These are phyloP conservation scores for Vulpes vulpes DNA, from an alignment of 2,113 vertebrate species.

Conservation along the genomic window DNA sequence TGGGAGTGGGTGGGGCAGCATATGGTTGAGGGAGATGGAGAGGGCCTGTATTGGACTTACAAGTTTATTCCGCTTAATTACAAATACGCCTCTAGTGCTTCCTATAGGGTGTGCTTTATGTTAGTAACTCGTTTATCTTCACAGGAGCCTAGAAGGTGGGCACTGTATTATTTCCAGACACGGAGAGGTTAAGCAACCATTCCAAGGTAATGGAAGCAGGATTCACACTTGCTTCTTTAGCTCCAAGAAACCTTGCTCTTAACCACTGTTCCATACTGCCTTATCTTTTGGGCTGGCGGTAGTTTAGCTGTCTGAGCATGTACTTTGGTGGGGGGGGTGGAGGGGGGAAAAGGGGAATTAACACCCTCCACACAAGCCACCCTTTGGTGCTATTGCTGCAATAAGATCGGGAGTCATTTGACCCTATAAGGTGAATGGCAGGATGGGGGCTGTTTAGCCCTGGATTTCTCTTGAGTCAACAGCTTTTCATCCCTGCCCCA, in stretches of 20 bases:
- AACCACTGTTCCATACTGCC: neutral
- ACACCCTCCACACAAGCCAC: neutral
- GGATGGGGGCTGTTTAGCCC: conserved; percentile 72
- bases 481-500: conserved; percentile 63
- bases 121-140: conserved; percentile 25
- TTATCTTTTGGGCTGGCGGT: neutral
- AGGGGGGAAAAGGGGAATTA: neutral
- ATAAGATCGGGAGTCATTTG: conserved; percentile 72
- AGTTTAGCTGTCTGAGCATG: neutral
- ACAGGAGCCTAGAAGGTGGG: neutral
- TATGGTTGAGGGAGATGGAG: neutral
- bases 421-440: conserved; percentile 64
- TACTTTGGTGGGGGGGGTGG: too few species aligned
- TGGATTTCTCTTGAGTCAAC: conserved; percentile 69
- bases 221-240: neutral
- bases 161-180: neutral
- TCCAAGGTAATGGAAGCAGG: neutral
- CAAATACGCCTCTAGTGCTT: neutral
- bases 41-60: neutral
- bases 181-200: conserved; percentile 10
- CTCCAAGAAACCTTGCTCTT: neutral
- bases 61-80: conserved; percentile 34
- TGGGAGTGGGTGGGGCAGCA: neutral
- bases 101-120: neutral
- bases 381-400: conserved; percentile 70